Base-by-base conservation (phyloP, 2,113 vertebrate genomes). In the Prietella phreatophila region DNA sequence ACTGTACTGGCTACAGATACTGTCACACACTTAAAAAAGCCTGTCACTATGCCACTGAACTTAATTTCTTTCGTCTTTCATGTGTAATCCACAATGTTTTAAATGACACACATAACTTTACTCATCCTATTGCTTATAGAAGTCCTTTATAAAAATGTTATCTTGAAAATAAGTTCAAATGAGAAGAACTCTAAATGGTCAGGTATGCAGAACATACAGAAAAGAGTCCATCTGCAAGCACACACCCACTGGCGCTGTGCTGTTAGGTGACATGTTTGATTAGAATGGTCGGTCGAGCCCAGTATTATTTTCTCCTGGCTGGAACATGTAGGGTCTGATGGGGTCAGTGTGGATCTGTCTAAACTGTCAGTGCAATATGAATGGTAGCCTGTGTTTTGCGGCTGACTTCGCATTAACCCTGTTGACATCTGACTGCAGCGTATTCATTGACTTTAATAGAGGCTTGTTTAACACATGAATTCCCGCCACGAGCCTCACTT, bases 351-450 rank as follows among this genome's bases (percentile, higher is more conserved):
- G 25, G 83, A 56, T 67, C 67, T 83, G 65, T 75, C 67, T 33
- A 55, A 87, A 87, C 87, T 69, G 56, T 50, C 63, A 88, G 14
- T 65, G 56, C 39, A 25, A n/a, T 65, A 65, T 42, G 75, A 88
- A 78, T 82, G n/a, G 61, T 65, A 65, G 58, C 33, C 82, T 22
- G 50, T 22, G 33, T 83, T 87, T 67, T 82, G 39, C 20, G 42
- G n/a, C 79, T 88, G 87, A 87, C 87, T 76, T 85, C n/a, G 33
- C 85, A 80, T 82, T 88, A 85, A 86, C 85, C 58, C 80, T 42
- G 85, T 63, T 82, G 60, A 20, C 58, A 71, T 75, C 63, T 67
- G 73, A 76, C 82, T 56, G 30, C 76, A 65, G 65, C n/a, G n/a
- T 56, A 90, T 90, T 85, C 63, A 79, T 76, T 25, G 76, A 11